These are phyloP conservation scores for Meloe dianella DNA, from an alignment of 2,888 invertebrate species.

Conservation along the genomic window DNA sequence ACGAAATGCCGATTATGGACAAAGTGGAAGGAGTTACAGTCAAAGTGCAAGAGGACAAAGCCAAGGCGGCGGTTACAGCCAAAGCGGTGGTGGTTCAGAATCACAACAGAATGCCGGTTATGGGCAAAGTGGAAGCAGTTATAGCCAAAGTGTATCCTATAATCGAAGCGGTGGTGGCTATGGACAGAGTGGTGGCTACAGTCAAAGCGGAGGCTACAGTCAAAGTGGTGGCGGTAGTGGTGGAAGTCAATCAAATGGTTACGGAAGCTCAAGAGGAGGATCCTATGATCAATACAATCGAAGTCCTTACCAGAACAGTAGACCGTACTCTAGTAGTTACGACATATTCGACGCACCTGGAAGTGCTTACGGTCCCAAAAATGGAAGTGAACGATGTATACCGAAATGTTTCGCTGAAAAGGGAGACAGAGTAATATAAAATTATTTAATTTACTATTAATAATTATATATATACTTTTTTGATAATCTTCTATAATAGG, in stretches of 20 bases:
- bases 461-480: neutral
- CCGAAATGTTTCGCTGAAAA: constrained; percentile 91
- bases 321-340: constrained; percentile 60
- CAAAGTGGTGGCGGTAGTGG: no score
- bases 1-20: constrained; percentile 44
- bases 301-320: constrained; percentile 49
- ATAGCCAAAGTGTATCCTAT: neutral
- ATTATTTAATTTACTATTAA: constrained; percentile 24
- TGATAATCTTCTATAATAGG: constrained; percentile 59
- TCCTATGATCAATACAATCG: constrained; percentile 53
- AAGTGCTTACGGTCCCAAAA: constrained; percentile 58
- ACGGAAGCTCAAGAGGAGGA: constrained; percentile 32
- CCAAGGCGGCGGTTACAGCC: neutral
- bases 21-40: constrained; percentile 32
- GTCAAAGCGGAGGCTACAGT: constrained; percentile 17
- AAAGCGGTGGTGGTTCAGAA: neutral
- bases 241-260: constrained; percentile 23
- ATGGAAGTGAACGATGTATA: constrained; percentile 72
- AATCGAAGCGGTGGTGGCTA: neutral
- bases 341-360: constrained; percentile 60
- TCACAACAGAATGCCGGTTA: constrained; percentile 35
- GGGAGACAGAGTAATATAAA: constrained; percentile 71
- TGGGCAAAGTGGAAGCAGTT: constrained; percentile 38
- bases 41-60: neutral
- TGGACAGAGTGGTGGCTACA: neutral